phyloP scores from a whole-genome alignment of 2,797 vertebrate genomes.

The Notoglanidium macrostoma region DNA sequence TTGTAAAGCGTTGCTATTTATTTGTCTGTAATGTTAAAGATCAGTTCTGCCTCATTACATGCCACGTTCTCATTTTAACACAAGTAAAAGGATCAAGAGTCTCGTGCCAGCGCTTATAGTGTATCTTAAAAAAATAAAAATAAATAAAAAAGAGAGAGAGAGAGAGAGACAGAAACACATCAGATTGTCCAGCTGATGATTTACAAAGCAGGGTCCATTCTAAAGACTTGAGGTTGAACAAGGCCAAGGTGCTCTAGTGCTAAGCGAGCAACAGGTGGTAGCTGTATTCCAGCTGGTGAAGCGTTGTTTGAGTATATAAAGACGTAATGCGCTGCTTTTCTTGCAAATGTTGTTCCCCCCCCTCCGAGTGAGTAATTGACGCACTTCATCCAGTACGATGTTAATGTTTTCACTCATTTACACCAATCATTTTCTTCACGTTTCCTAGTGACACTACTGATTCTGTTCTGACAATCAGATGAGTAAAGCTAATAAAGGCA shows the following conservation, averaged over 20 bases:
- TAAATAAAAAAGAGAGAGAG: neutral
- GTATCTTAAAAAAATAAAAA: no score
- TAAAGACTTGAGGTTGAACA: neutral
- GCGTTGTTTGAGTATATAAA: neutral
- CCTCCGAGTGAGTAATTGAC: neutral
- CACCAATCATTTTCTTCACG: neutral
- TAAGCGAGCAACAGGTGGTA: neutral
- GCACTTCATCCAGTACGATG: neutral
- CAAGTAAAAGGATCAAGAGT: conserved; percentile 12
- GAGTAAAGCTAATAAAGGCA: conserved; percentile 12
- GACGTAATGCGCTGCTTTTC: neutral
- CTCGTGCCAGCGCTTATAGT: neutral
- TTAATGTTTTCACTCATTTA: conserved; percentile 4
- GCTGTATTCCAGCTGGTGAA: conserved; percentile 10
- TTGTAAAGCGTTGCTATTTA: conserved; percentile 56
- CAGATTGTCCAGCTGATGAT: neutral
- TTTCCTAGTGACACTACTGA: conserved; percentile 37
- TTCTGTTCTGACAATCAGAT: conserved; percentile 56
- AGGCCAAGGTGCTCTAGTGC: neutral
- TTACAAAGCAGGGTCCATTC: conserved; percentile 11
- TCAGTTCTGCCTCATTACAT: conserved; percentile 8
- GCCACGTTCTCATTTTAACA: conserved; percentile 20
- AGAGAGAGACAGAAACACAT: no score
- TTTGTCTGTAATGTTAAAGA: conserved; percentile 57
- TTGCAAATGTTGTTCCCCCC: no score